Evolutionary conservation across 2,113 vertebrate species (phyloP).

Genomic region (Thalassarche chlororhynchos): DNA sequence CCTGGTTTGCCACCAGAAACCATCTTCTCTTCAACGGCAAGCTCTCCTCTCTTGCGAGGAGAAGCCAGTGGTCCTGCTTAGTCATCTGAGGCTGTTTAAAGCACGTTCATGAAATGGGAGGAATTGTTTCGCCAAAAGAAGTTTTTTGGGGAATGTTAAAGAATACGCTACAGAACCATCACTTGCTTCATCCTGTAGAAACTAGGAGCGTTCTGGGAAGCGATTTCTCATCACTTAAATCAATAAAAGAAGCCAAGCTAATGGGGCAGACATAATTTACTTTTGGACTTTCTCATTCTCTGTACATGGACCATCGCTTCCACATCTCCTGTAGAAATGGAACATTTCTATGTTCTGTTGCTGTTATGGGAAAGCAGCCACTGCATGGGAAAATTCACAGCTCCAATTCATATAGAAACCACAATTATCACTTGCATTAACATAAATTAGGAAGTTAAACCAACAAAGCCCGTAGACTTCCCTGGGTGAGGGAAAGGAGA

Average conservation of each 20-base stretch:
- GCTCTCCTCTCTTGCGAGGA: background rate
- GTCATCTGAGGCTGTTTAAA: background rate
- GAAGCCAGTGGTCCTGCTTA: background rate
- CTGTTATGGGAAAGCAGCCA: background rate
- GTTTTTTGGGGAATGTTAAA: background rate
- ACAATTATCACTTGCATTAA: background rate
- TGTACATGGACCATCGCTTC: background rate
- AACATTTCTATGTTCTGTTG: background rate
- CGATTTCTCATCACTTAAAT: background rate
- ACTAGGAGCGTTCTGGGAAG: background rate
- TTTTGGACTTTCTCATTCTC: background rate
- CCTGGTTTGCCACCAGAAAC: background rate
- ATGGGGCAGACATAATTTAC: background rate
- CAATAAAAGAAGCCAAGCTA: background rate
- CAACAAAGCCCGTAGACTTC: background rate
- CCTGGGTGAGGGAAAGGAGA: background rate
- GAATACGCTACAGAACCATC: background rate
- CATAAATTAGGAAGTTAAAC: background rate
- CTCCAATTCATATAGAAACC: background rate
- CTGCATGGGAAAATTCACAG: background rate
- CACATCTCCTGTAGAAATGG: background rate
- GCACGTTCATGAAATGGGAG: background rate
- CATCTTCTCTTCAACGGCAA: background rate
- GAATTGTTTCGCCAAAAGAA: background rate
- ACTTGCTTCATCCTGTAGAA: background rate